Evolutionary conservation across 2,888 invertebrate genomes (phyloP), one percentile per base, ranked within the genome.

Genomic region (Megaustenia siamemsis): DNA sequence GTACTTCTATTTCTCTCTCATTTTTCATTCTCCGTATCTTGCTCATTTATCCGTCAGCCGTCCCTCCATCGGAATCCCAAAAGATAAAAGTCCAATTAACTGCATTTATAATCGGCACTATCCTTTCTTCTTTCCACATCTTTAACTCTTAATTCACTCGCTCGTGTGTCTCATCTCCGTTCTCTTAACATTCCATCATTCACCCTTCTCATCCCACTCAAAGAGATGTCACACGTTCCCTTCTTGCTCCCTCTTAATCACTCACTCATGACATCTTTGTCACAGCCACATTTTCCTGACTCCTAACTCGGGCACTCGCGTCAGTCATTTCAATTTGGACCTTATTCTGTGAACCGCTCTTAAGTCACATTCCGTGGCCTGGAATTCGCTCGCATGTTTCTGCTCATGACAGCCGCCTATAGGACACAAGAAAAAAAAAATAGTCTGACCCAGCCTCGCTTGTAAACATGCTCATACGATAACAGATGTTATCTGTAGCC

Each of bases 321-420:
- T n/a, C 73, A 45, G 45, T 73, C 73, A 73, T 49, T 49, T 73
- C 73, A 73, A 73, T 73, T 73, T 73, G 32, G 73, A 32, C 73
- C 49, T 21, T 35, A 49, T 73, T 73, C 73, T 49, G 28, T 73
- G 49, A 18, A n/a, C 15, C 28, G 28, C 49, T 32, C 49, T 73
- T 21, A 73, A 21, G 32, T 35, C 73, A 73, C n/a, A 32, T 5
- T 21, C 18, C 49, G 3, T 18, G 32, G 18, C 45, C 15, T 49
- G 1, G 49, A 73, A 73, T 73, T 32, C 49, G 32, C 49, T 49
- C 24, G 32, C 21, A 18, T 24, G 35, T 73, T 49, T 49, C 32
- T 73, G 73, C 32, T 32, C 0, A 3, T 8, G 73, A 73, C 49
- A 73, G 45, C 32, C 28, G 32, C n/a, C n/a, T 28, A 49, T 49